Evolutionary conservation across 2,888 invertebrate genomes (phyloP).

Genomic region (Acanthococcus lagerstroemiae): DNA sequence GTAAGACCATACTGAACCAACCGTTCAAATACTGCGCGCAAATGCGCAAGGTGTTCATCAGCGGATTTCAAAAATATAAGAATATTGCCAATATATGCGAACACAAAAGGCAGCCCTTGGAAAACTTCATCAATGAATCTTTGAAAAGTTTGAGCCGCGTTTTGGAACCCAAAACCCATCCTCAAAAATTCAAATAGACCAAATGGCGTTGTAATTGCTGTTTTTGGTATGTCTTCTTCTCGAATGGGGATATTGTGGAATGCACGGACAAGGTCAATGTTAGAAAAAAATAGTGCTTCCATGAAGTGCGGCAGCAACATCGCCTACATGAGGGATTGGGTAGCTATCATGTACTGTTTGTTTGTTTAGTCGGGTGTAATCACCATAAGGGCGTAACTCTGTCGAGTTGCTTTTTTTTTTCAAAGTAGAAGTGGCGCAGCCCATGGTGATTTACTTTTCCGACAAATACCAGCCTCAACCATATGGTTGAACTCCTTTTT

Average conservation of each 20-base stretch:
- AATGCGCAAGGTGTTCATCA: not conserved
- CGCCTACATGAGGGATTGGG: slow-evolving; percentile 39
- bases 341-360: slow-evolving; percentile 40
- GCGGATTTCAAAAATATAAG: not conserved
- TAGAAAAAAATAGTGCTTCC: slow-evolving; percentile 38
- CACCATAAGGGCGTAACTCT: slow-evolving; percentile 42
- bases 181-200: not conserved
- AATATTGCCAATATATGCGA: not conserved
- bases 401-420: too few relatives aligned
- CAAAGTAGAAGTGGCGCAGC: too few relatives aligned
- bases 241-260: slow-evolving; percentile 42
- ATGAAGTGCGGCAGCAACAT: slow-evolving; percentile 37
- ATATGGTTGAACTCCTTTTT: too few relatives aligned
- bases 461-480: too few relatives aligned
- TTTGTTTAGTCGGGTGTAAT: slow-evolving; percentile 40
- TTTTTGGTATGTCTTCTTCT: slow-evolving; percentile 32
- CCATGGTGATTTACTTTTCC: too few relatives aligned
- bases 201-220: slow-evolving; percentile 2
- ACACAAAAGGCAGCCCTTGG: not conserved
- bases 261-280: slow-evolving; percentile 40
- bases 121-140: not conserved
- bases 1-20: not conserved
- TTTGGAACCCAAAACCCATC: not conserved
- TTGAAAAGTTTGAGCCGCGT: not conserved
- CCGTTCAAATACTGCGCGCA: not conserved